Conservation (phyloP, 2,888 invertebrate species). For the Diplolepis rosae region DNA sequence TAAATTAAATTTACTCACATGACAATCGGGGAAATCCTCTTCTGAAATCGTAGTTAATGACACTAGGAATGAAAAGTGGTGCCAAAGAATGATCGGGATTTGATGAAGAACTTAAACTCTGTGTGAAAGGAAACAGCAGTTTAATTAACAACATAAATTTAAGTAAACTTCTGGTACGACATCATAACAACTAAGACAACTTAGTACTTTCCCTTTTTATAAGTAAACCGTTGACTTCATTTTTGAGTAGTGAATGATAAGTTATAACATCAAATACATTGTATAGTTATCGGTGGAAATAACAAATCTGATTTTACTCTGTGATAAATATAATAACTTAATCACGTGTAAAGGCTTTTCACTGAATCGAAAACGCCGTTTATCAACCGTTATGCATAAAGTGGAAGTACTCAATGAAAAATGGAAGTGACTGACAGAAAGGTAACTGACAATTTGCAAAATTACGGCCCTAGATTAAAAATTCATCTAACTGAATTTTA, state of each 20-base stretch:
- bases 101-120: not conserved
- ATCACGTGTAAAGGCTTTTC: not conserved
- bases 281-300: not conserved
- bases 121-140: constrained; percentile 43
- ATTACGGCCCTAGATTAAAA: not conserved
- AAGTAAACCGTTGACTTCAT: constrained; percentile 5
- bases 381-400: not conserved
- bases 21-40: no score
- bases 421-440: constrained; percentile 2
- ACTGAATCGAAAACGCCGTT: not conserved
- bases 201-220: not conserved
- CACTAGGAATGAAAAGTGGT: no score
- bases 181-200: constrained; percentile 36
- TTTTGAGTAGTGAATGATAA: not conserved
- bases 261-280: constrained; percentile 11
- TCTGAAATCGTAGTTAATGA: no score
- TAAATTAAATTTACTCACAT: no score
- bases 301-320: not conserved
- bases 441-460: not conserved
- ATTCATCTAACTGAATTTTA: not conserved
- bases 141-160: constrained; percentile 50
- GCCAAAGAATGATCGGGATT: not conserved
- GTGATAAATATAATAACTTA: constrained; percentile 1
- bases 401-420: constrained; percentile 4
- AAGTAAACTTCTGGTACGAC: constrained; percentile 40